Evolutionary conservation across 2,113 vertebrate genomes (phyloP).

Genomic region (Halcyon senegalensis): DNA sequence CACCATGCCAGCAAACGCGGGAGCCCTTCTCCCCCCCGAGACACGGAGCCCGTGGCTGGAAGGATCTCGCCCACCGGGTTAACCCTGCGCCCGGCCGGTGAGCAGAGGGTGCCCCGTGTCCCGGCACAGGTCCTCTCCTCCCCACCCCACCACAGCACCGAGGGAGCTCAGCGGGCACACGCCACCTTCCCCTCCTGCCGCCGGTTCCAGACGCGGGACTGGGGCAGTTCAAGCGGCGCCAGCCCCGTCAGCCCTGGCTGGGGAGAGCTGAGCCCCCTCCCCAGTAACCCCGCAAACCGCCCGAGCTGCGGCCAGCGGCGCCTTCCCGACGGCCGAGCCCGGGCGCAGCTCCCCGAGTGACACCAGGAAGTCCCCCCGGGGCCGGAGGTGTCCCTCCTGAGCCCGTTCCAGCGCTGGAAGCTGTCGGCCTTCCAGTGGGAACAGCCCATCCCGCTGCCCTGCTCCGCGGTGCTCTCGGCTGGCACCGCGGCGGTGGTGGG

Average conservation of each 20-base stretch:
- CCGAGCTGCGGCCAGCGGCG: rapidly evolving
- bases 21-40: not conserved
- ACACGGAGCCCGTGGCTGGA: not conserved
- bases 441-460: rapidly evolving
- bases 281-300: rapidly evolving
- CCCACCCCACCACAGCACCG: too few species aligned
- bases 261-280: not conserved
- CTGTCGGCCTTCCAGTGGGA: not conserved
- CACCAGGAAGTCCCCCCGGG: not conserved
- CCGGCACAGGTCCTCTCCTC: not conserved
- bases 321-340: not conserved
- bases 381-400: not conserved
- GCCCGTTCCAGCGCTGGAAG: rapidly evolving
- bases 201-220: not conserved
- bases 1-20: not conserved
- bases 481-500: rapidly evolving
- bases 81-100: not conserved
- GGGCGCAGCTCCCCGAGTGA: not conserved
- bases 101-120: not conserved
- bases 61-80: not conserved
- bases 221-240: not conserved
- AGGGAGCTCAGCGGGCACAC: not conserved
- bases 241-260: not conserved
- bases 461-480: rapidly evolving
- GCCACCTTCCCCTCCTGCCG: not conserved